Evolutionary conservation across 2,797 vertebrate genomes (phyloP).

Genomic region (Chaetodon trifasciatus): DNA sequence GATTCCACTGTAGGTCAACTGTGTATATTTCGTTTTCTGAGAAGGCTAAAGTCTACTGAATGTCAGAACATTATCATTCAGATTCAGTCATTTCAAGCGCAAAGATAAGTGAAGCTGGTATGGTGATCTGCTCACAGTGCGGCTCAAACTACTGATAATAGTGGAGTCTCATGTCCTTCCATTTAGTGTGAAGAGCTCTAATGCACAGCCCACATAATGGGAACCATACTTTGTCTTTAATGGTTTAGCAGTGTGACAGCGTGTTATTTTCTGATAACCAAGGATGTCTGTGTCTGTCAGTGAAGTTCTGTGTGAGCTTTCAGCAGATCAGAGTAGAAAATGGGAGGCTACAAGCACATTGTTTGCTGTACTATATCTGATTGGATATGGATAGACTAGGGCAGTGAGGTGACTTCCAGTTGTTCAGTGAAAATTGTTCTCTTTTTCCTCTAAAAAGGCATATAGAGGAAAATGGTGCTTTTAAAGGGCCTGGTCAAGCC

Average conservation of each 20-base stretch:
- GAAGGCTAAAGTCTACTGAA: not conserved
- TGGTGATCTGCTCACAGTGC: slow-evolving; percentile 12
- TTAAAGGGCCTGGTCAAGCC: not conserved
- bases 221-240: slow-evolving; percentile 49
- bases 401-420: not conserved
- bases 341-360: slow-evolving; percentile 3
- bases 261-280: slow-evolving; percentile 63
- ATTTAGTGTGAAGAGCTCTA: slow-evolving; percentile 31
- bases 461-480: not conserved
- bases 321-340: slow-evolving; percentile 36
- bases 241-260: slow-evolving; percentile 40
- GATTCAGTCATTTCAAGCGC: slow-evolving; percentile 15
- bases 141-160: slow-evolving; percentile 25
- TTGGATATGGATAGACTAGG: slow-evolving; percentile 16
- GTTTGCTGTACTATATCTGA: slow-evolving; percentile 23
- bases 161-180: slow-evolving; percentile 14
- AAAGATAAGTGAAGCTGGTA: slow-evolving; percentile 32
- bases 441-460: not conserved
- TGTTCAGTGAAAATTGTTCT: not conserved
- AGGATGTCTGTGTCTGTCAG: slow-evolving; percentile 29
- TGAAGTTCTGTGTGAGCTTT: slow-evolving; percentile 29
- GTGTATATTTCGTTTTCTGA: not conserved
- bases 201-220: slow-evolving; percentile 51
- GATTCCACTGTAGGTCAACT: not conserved
- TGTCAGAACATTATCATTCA: slow-evolving; percentile 22